These are phyloP conservation scores for Drosophila orosa DNA, from an alignment of 1,140 invertebrate species.

Conservation along the genomic window DNA sequence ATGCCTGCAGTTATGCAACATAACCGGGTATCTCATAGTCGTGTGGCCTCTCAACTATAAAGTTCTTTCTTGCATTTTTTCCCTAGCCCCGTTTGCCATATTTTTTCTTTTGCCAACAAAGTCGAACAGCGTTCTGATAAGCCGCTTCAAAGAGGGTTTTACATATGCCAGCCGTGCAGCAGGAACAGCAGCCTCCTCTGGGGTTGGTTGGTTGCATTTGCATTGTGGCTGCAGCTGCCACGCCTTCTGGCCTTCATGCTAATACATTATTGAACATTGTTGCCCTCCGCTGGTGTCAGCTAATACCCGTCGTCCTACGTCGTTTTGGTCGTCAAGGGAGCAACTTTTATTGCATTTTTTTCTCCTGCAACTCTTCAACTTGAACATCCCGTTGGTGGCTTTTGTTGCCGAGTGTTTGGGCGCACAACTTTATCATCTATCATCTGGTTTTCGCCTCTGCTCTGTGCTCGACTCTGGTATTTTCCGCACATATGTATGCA, in stretches of 20 bases:
- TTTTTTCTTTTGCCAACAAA: conserved; percentile 55
- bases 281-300: conserved; percentile 56
- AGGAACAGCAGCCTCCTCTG: conserved; percentile 18
- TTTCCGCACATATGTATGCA: conserved; percentile 58
- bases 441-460: conserved; percentile 14
- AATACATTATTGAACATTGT: conserved; percentile 81
- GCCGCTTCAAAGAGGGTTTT: conserved; percentile 78
- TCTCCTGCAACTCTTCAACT: conserved; percentile 53
- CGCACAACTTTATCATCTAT: conserved; percentile 56
- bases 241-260: conserved; percentile 24
- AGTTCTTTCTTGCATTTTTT: conserved; percentile 10
- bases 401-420: conserved; percentile 29
- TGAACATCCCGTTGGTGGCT: conserved; percentile 35
- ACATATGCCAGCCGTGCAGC: conserved; percentile 64
- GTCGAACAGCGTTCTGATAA: conserved; percentile 68
- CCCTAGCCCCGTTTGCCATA: conserved; percentile 5
- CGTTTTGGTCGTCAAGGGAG: conserved; percentile 10
- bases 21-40: conserved; percentile 8
- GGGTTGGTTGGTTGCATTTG: conserved; percentile 33
- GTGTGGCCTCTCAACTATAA: not conserved
- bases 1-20: not conserved
- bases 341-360: conserved; percentile 62
- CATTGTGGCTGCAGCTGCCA: conserved; percentile 26
- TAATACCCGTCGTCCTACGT: conserved; percentile 50
- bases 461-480: conserved; percentile 1